phyloP scores from a whole-genome alignment of 2,113 vertebrate genomes.

The Canis aureus region DNA sequence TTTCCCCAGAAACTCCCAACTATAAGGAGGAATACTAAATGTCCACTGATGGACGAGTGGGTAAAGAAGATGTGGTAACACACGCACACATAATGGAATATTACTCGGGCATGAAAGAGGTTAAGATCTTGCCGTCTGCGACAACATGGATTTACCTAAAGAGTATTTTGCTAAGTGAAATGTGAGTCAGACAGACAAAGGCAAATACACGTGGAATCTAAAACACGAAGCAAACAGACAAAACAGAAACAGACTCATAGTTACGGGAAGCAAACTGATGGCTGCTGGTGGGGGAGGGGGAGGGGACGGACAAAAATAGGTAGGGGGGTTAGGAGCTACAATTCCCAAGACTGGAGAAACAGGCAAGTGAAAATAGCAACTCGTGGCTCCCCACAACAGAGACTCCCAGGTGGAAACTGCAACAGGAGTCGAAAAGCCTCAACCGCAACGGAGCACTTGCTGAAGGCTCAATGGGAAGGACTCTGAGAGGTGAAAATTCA shows the following conservation, averaged over 20 bases:
- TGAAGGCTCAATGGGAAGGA: neutral
- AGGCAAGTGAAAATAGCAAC: neutral
- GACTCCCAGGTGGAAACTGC: neutral
- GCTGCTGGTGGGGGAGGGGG: neutral
- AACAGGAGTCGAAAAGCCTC: neutral
- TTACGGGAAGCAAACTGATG: neutral
- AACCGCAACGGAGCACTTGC: neutral
- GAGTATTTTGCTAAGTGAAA: neutral
- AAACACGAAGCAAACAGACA: neutral
- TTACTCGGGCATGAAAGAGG: neutral
- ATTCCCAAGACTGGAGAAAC: neutral
- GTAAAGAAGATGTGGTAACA: neutral
- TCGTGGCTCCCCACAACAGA: neutral
- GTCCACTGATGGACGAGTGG: neutral
- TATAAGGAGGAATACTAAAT: neutral
- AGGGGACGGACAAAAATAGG: neutral
- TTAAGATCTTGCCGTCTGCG: neutral
- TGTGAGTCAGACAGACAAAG: neutral
- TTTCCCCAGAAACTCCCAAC: neutral
- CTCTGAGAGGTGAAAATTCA: neutral
- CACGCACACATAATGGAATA: neutral
- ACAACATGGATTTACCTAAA: neutral
- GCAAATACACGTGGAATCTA: neutral
- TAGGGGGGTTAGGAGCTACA: neutral
- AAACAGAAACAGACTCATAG: neutral